Percentiles rank a stretch among this genome's conserved stretches.
phyloP scores from a whole-genome alignment of 2,797 vertebrate genomes.

The Notamacropus eugenii region DNA sequence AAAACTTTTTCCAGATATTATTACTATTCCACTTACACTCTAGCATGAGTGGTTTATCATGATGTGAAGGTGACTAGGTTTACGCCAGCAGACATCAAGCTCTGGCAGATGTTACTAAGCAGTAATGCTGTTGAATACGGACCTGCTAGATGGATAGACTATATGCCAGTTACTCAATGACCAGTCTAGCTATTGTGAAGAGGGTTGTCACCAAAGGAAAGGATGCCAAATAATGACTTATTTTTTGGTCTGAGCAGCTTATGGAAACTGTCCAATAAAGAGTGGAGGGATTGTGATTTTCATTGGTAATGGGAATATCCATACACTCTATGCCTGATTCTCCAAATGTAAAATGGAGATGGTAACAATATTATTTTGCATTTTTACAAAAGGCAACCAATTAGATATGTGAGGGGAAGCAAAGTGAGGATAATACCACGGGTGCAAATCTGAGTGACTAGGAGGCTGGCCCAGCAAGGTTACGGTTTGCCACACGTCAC shows the following conservation, averaged over 20 bases:
- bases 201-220: background rate
- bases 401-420: background rate
- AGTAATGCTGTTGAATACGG: background rate
- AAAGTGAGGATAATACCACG: background rate
- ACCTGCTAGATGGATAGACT: background rate
- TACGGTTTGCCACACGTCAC: no score
- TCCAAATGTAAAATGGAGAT: background rate
- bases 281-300: background rate
- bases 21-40: background rate
- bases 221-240: background rate
- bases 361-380: background rate
- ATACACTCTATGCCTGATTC: background rate
- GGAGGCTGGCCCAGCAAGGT: background rate
- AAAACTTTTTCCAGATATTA: background rate
- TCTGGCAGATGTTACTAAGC: background rate
- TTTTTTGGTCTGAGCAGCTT: background rate
- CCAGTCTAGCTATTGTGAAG: background rate
- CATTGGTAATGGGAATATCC: background rate
- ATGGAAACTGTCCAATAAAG: background rate
- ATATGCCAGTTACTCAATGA: background rate
- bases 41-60: background rate
- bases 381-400: background rate
- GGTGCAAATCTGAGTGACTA: background rate
- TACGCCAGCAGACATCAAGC: background rate
- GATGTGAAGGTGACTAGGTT: background rate